Conservation (phyloP, 2,888 invertebrate species). For the Luperina testacea region DNA sequence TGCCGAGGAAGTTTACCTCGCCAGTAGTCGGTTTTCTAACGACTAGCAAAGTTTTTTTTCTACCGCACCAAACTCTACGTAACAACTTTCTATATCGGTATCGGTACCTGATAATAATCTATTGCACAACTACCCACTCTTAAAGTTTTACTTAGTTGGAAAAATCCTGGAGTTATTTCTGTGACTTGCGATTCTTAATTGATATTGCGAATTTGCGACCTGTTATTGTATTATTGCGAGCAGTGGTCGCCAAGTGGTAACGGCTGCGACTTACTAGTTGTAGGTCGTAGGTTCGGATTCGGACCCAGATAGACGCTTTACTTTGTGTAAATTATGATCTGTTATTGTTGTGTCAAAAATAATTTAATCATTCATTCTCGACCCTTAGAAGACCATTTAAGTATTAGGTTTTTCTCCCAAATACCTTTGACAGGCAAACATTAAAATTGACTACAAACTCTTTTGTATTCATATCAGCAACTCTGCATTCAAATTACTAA, state of each 20-base stretch:
- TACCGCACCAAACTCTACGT: constrained; percentile 39
- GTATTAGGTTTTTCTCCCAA: neutral
- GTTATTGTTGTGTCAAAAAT: constrained; percentile 5
- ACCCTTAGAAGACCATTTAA: neutral
- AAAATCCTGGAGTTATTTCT: neutral
- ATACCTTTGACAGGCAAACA: neutral
- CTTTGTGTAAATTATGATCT: neutral
- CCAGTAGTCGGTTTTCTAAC: constrained; percentile 44
- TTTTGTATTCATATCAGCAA: constrained; percentile 10
- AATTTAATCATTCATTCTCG: neutral
- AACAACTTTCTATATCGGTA: constrained; percentile 60
- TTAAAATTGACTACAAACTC: neutral
- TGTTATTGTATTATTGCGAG: neutral
- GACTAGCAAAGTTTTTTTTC: constrained; percentile 46
- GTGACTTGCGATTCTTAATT: neutral
- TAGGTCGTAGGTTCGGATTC: neutral
- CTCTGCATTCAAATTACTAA: constrained; percentile 13
- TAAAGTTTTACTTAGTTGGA: constrained; percentile 18
- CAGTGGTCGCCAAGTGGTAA: neutral
- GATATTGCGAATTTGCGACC: neutral
- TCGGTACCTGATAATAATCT: constrained; percentile 45
- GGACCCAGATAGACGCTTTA: neutral
- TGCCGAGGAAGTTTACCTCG: constrained; percentile 51
- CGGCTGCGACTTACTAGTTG: neutral
- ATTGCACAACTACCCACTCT: constrained; percentile 39